Percentiles rank a stretch among this genome's conserved stretches.
These are phyloP conservation scores for Catharus fuscescens DNA, from an alignment of 2,113 vertebrate genomes.

Conservation along the genomic window DNA sequence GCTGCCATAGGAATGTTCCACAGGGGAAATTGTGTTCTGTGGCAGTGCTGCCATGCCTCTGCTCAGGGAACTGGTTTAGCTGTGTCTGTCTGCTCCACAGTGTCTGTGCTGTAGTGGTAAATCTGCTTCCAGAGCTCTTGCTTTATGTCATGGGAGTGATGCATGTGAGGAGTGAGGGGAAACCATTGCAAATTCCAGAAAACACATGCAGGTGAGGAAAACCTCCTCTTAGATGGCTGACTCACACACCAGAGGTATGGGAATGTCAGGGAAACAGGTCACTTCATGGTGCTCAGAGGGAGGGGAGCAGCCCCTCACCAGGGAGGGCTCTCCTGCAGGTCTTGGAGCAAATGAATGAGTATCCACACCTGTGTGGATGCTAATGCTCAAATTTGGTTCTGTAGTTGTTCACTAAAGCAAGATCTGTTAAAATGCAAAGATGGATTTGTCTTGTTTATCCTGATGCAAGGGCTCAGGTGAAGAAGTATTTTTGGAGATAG, in stretches of 20 bases:
- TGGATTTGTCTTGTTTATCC: neutral
- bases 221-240: neutral
- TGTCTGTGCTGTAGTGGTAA: neutral
- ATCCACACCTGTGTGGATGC: neutral
- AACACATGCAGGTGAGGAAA: neutral
- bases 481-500: neutral
- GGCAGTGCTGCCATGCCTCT: fast-evolving
- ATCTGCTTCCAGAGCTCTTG: neutral
- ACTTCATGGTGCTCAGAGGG: neutral
- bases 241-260: neutral
- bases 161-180: neutral
- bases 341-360: neutral
- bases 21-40: fast-evolving
- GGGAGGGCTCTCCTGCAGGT: neutral
- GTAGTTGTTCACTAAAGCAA: neutral
- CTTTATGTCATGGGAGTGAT: neutral
- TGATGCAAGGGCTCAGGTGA: neutral
- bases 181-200: neutral
- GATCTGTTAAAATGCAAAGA: neutral
- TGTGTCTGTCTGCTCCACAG: neutral
- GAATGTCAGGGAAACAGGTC: neutral
- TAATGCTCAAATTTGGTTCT: neutral
- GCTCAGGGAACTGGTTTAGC: neutral
- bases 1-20: neutral
- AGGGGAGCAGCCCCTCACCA: neutral